A percentile compares a stretch with the other conserved stretches of the same genome.
These are phyloP conservation scores for Euclidia mi DNA, from an alignment of 2,888 invertebrate species.

Conservation along the genomic window DNA sequence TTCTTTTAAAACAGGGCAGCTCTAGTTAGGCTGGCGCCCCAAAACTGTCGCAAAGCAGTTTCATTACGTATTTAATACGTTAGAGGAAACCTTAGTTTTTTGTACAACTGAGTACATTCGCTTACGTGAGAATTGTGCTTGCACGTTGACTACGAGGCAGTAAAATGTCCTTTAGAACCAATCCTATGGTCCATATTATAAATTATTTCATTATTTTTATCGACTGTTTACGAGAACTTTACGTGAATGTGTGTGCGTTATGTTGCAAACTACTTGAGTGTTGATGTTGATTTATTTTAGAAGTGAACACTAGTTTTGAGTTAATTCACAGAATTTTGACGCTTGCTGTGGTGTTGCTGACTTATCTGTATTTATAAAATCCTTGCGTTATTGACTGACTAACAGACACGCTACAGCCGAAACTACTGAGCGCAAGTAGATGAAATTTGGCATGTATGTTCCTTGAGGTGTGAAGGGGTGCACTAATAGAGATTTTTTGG, in stretches of 20 bases:
- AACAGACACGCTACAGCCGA: no score
- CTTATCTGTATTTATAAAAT: no score
- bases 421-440: no score
- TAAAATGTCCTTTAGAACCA: slow-evolving; percentile 51
- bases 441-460: no score
- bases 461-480: no score
- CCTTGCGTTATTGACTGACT: no score
- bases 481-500: no score
- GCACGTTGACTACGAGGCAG: slow-evolving; percentile 38
- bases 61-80: slow-evolving; percentile 56
- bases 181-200: slow-evolving; percentile 45
- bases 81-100: slow-evolving; percentile 41
- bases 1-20: slow-evolving; percentile 29
- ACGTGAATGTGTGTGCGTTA: slow-evolving; percentile 16
- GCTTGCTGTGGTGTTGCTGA: no score
- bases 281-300: no score
- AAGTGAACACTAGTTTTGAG: no score
- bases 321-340: no score
- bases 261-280: slow-evolving; percentile 3
- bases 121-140: slow-evolving; percentile 48
- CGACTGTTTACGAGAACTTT: slow-evolving; percentile 47
- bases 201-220: slow-evolving; percentile 56
- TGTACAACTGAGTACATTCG: slow-evolving; percentile 34
- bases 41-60: slow-evolving; percentile 44
- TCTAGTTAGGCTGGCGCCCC: slow-evolving; percentile 19